These are phyloP conservation scores for Lampris megalopsis DNA, from an alignment of 2,113 vertebrate species.

Conservation along the genomic window DNA sequence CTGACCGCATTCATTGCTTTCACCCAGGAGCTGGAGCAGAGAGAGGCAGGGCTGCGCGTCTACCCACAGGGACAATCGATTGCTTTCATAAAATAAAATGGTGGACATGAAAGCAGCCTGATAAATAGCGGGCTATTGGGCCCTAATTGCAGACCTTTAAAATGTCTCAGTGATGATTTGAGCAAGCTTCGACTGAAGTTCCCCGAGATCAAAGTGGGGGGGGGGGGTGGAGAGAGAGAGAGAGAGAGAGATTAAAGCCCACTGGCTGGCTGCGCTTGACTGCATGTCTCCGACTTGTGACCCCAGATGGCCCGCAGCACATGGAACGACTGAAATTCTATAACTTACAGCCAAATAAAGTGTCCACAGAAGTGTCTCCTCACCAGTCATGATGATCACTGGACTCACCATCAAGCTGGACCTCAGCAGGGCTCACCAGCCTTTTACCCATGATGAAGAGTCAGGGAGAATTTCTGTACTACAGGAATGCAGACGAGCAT, in stretches of 20 bases:
- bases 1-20: slow-evolving; percentile 52
- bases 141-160: slow-evolving; percentile 81
- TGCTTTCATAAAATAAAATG: slow-evolving; percentile 79
- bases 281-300: slow-evolving; percentile 67
- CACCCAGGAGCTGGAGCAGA: slow-evolving; percentile 57
- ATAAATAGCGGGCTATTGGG: slow-evolving; percentile 78
- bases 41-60: slow-evolving; percentile 57
- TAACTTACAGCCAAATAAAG: slow-evolving; percentile 69
- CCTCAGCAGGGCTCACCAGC: slow-evolving; percentile 68
- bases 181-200: slow-evolving; percentile 74
- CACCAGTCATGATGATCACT: slow-evolving; percentile 60
- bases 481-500: background rate
- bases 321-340: slow-evolving; percentile 47
- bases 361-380: slow-evolving; percentile 65
- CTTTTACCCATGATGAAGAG: slow-evolving; percentile 1
- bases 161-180: slow-evolving; percentile 76
- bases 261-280: slow-evolving; percentile 60
- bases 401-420: slow-evolving; percentile 70
- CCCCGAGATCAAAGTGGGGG: slow-evolving; percentile 74
- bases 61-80: slow-evolving; percentile 72
- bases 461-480: too few species aligned
- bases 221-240: slow-evolving; percentile 33
- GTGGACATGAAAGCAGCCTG: slow-evolving; percentile 76
- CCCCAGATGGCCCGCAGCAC: slow-evolving; percentile 56
- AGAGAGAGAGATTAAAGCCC: slow-evolving; percentile 72